Conservation (phyloP, 2,797 vertebrate genomes). For the Acipenser oxyrinchus region DNA sequence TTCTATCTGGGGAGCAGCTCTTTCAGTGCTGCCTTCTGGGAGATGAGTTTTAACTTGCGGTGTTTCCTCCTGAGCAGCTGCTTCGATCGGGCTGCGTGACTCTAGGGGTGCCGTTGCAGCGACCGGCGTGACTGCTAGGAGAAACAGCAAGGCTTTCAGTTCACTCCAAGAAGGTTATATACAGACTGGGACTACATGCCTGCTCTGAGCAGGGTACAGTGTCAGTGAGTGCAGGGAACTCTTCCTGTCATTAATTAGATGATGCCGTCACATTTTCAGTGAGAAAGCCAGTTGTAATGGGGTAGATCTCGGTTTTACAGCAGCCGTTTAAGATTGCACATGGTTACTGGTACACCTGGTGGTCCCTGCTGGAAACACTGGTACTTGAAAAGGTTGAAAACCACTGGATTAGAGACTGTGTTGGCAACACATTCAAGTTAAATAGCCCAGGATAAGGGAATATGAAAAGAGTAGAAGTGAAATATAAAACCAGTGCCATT, state of each 20-base stretch:
- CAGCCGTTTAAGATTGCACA: no score
- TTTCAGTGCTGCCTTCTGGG: constrained; percentile 57
- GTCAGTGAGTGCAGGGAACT: neutral
- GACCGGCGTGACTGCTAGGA: constrained; percentile 21
- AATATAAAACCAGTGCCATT: no score
- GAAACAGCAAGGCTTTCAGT: neutral
- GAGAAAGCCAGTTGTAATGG: no score
- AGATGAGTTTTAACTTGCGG: constrained; percentile 65
- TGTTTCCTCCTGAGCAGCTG: constrained; percentile 63
- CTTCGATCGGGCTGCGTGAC: constrained; percentile 7
- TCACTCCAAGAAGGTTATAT: neutral
- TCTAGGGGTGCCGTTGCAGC: neutral
- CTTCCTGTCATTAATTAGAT: neutral
- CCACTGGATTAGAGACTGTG: no score
- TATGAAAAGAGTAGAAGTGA: no score
- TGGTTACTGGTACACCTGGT: no score
- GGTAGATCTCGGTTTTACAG: no score
- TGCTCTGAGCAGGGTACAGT: neutral
- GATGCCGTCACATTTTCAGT: no score
- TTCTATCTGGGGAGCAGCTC: constrained; percentile 58
- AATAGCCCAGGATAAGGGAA: no score
- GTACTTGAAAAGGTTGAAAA: no score
- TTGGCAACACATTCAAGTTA: no score
- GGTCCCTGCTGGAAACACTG: no score
- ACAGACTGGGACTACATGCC: neutral